phyloP scores from a whole-genome alignment of 1,140 invertebrate species.

The Eurosta solidaginis region DNA sequence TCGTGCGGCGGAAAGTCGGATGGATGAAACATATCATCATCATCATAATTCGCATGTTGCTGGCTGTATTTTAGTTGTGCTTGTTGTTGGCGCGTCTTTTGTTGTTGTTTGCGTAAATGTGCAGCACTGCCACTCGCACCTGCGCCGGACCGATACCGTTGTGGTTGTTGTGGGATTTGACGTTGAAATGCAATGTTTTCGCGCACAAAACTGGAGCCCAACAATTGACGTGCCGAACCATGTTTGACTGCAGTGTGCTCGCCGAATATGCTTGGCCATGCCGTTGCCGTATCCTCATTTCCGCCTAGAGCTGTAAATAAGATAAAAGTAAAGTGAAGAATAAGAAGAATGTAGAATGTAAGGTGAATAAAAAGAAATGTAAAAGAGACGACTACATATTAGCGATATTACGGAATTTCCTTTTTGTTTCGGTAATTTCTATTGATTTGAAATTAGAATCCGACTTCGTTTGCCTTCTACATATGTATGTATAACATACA shows the following conservation, averaged over 20 bases:
- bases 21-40: conserved; percentile 22
- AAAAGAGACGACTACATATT: too few species aligned
- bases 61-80: conserved; percentile 31
- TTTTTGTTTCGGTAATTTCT: too few species aligned
- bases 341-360: too few species aligned
- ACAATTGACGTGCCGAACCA: conserved; percentile 65
- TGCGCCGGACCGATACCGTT: conserved; percentile 34
- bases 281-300: conserved; percentile 29
- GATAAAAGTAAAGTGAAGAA: background rate
- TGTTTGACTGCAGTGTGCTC: conserved; percentile 55
- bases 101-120: conserved; percentile 32
- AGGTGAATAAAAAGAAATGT: too few species aligned
- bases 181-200: conserved; percentile 41
- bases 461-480: too few species aligned
- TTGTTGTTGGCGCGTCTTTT: conserved; percentile 24
- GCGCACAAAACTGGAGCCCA: conserved; percentile 64
- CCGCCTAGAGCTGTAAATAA: conserved; percentile 28
- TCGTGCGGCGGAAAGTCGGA: conserved; percentile 30
- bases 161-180: conserved; percentile 36
- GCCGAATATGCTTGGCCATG: conserved; percentile 23
- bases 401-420: too few species aligned
- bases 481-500: too few species aligned
- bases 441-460: too few species aligned
- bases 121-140: background rate
- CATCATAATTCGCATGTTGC: conserved; percentile 5